These are phyloP conservation scores for Gastrophryne carolinensis DNA, from an alignment of 2,797 vertebrate genomes.

Conservation along the genomic window DNA sequence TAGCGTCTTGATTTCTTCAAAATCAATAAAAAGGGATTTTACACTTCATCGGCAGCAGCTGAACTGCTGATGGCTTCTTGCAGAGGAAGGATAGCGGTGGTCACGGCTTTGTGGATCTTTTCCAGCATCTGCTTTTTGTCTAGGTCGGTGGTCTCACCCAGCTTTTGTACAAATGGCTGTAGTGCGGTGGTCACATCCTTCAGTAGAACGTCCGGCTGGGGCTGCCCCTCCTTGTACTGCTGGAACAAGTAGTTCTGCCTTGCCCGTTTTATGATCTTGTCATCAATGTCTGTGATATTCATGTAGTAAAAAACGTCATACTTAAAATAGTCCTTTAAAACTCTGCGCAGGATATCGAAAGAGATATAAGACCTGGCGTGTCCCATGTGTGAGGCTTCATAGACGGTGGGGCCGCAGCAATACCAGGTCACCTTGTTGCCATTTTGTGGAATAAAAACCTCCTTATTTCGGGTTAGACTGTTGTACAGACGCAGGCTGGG, in stretches of 20 bases:
- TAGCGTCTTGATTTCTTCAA: too few relatives aligned
- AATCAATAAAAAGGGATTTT: too few relatives aligned
- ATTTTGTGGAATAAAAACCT: slow-evolving; percentile 86
- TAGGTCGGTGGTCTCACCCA: slow-evolving; percentile 79
- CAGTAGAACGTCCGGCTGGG: slow-evolving; percentile 72
- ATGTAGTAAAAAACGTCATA: slow-evolving; percentile 92
- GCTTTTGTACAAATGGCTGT: slow-evolving; percentile 77
- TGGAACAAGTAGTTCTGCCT: slow-evolving; percentile 89
- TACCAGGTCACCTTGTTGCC: slow-evolving; percentile 91
- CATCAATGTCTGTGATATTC: slow-evolving; percentile 97
- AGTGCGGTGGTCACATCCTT: slow-evolving; percentile 79
- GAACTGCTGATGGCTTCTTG: slow-evolving; percentile 66
- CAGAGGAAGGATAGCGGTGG: slow-evolving; percentile 72
- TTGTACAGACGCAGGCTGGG: slow-evolving; percentile 87
- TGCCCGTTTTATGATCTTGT: slow-evolving; percentile 94
- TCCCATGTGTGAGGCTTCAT: slow-evolving; percentile 97
- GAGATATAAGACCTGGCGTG: slow-evolving; percentile 98
- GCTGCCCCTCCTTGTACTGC: slow-evolving; percentile 78
- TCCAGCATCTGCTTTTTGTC: slow-evolving; percentile 93
- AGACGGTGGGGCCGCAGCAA: slow-evolving; percentile 94
- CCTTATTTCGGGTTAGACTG: slow-evolving; percentile 93
- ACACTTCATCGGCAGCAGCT: slow-evolving; percentile 55
- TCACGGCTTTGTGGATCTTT: slow-evolving; percentile 73
- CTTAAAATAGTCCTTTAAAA: slow-evolving; percentile 89
- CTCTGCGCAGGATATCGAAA: slow-evolving; percentile 90